Conservation (phyloP, 1,140 invertebrate species). For the Neodiprion lecontei region DNA sequence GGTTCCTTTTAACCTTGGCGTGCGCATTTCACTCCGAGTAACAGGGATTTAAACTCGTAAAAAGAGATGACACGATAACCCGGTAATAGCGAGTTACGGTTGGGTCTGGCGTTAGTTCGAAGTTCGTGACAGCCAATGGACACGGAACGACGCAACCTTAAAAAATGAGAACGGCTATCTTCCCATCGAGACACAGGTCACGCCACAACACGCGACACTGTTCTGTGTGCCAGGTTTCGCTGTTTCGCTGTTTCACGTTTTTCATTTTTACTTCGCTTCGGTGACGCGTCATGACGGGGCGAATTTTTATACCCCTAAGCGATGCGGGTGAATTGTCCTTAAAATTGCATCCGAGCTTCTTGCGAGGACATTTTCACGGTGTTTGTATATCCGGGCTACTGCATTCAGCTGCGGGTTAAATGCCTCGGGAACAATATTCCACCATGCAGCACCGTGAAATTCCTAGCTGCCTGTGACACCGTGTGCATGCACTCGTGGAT, state of each 20-base stretch:
- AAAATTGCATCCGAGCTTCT: neutral
- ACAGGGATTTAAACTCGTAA: neutral
- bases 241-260: neutral
- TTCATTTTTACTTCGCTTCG: neutral
- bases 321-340: neutral
- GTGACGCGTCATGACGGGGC: neutral
- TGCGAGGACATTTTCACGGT: neutral
- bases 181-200: constrained; percentile 1
- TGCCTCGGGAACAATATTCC: too few species aligned
- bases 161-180: neutral
- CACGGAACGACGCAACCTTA: neutral
- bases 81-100: constrained; percentile 5
- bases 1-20: too few species aligned
- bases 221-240: too few species aligned
- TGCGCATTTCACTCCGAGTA: neutral
- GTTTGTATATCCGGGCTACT: neutral
- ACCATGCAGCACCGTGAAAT: too few species aligned
- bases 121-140: constrained; percentile 1
- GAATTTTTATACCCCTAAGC: neutral
- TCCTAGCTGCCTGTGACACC: too few species aligned
- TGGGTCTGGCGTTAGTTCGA: neutral
- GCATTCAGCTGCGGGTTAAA: too few species aligned
- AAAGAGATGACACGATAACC: constrained; percentile 1
- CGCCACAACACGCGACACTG: neutral
- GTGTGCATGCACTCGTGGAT: too few species aligned